A percentile compares a stretch with the other conserved stretches of the same genome.
Evolutionary conservation across 2,888 invertebrate species (phyloP).

Genomic region (Dryadula phaetusa): DNA sequence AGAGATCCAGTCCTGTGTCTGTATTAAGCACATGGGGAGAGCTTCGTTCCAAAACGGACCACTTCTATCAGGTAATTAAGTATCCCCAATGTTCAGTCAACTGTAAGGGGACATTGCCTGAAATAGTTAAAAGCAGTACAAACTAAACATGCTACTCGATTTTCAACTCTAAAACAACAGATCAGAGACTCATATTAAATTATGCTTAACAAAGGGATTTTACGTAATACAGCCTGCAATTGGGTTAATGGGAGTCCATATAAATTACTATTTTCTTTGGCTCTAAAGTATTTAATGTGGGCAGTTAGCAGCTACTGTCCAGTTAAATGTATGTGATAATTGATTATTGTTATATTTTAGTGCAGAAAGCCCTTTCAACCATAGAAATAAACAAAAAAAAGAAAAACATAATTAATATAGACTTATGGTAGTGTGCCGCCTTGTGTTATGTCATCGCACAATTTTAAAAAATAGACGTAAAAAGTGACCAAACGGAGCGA

Average conservation of each 20-base stretch:
- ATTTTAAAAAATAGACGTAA: background rate
- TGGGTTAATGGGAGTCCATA: conserved; percentile 73
- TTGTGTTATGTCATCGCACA: background rate
- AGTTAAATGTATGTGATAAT: conserved; percentile 32
- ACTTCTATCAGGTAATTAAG: conserved; percentile 81
- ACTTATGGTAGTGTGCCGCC: background rate
- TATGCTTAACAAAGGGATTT: conserved; percentile 20
- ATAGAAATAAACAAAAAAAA: too few species aligned
- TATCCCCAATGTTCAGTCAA: conserved; percentile 72
- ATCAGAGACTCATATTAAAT: conserved; percentile 48
- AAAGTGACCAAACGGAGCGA: conserved; percentile 1
- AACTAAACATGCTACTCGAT: conserved; percentile 51
- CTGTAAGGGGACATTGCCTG: conserved; percentile 69
- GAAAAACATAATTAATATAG: too few species aligned
- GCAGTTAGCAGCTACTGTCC: conserved; percentile 70
- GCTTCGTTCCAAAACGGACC: conserved; percentile 68
- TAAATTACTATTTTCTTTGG: conserved; percentile 80
- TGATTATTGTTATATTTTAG: background rate
- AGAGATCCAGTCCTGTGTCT: conserved; percentile 18
- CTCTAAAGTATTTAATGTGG: conserved; percentile 67
- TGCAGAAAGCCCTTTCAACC: background rate
- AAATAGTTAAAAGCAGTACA: conserved; percentile 65
- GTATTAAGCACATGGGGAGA: conserved; percentile 40
- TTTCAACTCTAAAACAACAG: conserved; percentile 45
- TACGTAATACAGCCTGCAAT: conserved; percentile 62